Conservation (phyloP, 1,140 invertebrate species). For the Dufourea novaeangliae region DNA sequence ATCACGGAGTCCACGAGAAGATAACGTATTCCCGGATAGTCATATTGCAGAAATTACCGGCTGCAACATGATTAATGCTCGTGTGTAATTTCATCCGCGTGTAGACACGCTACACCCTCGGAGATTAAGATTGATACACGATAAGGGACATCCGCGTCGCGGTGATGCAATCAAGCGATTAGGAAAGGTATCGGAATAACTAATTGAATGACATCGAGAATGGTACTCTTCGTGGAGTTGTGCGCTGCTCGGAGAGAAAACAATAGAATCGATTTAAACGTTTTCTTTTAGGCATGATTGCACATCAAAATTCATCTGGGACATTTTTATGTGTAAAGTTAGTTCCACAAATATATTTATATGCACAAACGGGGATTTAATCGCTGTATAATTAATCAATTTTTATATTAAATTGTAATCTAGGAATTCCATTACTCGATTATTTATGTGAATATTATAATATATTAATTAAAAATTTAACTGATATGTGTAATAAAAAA, state of each 20-base stretch:
- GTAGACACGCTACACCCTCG: constrained; percentile 28
- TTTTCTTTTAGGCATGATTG: no score
- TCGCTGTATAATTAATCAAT: no score
- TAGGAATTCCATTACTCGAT: no score
- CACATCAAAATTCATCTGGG: no score
- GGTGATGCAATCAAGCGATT: constrained; percentile 17
- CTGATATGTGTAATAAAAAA: no score
- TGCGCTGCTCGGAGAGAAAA: neutral
- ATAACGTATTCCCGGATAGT: constrained; percentile 26
- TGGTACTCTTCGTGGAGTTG: no score
- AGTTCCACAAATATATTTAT: no score
- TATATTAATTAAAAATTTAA: no score
- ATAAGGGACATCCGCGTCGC: constrained; percentile 28
- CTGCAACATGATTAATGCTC: constrained; percentile 58
- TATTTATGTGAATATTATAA: no score
- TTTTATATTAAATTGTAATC: no score
- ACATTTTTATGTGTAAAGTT: no score
- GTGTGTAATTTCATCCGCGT: constrained; percentile 60
- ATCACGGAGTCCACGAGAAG: neutral
- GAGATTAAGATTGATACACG: constrained; percentile 63
- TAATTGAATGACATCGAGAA: neutral
- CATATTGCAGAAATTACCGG: constrained; percentile 54
- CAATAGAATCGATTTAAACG: neutral
- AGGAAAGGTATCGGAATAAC: neutral
- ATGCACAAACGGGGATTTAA: no score